Evolutionary conservation across 2,113 vertebrate genomes (phyloP).

Genomic region (Tachycineta bicolor): DNA sequence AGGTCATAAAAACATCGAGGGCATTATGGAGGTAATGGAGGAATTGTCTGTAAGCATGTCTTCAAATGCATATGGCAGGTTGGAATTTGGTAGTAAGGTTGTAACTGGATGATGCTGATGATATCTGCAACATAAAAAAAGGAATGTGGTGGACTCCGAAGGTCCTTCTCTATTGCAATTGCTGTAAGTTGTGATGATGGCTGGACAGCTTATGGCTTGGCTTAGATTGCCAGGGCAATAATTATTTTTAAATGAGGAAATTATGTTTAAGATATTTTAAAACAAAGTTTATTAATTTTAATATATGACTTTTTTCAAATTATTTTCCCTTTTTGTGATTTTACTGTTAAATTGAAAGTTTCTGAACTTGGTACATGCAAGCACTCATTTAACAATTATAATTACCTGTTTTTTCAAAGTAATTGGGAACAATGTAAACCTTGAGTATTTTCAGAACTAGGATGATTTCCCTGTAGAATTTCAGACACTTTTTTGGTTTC

Average conservation of each 20-base stretch:
- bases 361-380: neutral
- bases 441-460: neutral
- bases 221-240: neutral
- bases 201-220: neutral
- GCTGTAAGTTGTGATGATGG: neutral
- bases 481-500: neutral
- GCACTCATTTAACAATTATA: neutral
- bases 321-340: neutral
- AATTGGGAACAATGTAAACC: neutral
- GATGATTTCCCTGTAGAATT: neutral
- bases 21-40: neutral
- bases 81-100: neutral
- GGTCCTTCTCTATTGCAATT: neutral
- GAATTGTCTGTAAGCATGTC: neutral
- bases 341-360: neutral
- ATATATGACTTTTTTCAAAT: neutral
- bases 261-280: neutral
- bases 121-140: neutral
- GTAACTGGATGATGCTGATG: neutral
- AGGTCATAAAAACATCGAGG: neutral
- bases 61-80: neutral
- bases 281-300: neutral
- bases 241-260: neutral
- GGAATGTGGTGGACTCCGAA: neutral
- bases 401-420: neutral